A percentile compares a stretch with the other conserved stretches of the same genome.
phyloP scores from a whole-genome alignment of 1,140 invertebrate species.

The Tetramorium simillimum region DNA sequence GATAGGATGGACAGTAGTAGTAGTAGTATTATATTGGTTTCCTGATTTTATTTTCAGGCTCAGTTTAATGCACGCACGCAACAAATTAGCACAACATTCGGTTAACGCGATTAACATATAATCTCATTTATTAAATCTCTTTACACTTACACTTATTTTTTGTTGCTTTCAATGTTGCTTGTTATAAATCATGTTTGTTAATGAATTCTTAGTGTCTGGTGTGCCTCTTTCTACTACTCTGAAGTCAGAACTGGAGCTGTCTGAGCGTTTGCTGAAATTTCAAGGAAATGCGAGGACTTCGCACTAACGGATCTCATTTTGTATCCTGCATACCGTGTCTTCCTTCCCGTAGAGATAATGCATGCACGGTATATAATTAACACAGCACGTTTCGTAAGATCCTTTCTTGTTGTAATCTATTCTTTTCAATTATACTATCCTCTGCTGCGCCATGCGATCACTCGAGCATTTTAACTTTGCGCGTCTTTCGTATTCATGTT shows the following conservation, averaged over 20 bases:
- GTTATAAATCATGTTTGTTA: slow-evolving; percentile 67
- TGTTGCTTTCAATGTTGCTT: slow-evolving; percentile 68
- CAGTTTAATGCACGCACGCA: slow-evolving; percentile 65
- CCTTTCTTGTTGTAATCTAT: slow-evolving; percentile 53
- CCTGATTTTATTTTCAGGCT: slow-evolving; percentile 55
- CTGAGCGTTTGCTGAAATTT: slow-evolving; percentile 70
- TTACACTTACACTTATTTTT: slow-evolving; percentile 1
- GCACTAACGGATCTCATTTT: slow-evolving; percentile 76
- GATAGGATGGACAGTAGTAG: slow-evolving; percentile 24
- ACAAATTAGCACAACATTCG: slow-evolving; percentile 13
- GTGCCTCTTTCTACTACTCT: slow-evolving; percentile 68
- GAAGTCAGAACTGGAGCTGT: slow-evolving; percentile 73
- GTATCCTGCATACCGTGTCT: slow-evolving; percentile 74
- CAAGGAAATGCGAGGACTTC: slow-evolving; percentile 74
- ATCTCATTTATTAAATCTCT: slow-evolving; percentile 31
- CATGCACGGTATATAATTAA: slow-evolving; percentile 72
- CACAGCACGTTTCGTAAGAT: slow-evolving; percentile 49
- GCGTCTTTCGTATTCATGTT: not conserved
- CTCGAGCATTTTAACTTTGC: slow-evolving; percentile 41
- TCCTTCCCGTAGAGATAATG: slow-evolving; percentile 75
- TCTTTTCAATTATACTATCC: slow-evolving; percentile 13
- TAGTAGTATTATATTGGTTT: slow-evolving; percentile 1
- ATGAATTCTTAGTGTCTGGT: slow-evolving; percentile 76
- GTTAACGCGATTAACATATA: slow-evolving; percentile 12
- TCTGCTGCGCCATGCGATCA: slow-evolving; percentile 65